Conservation (phyloP, 2,797 vertebrate species). For the Neomorphus geoffroyi region DNA sequence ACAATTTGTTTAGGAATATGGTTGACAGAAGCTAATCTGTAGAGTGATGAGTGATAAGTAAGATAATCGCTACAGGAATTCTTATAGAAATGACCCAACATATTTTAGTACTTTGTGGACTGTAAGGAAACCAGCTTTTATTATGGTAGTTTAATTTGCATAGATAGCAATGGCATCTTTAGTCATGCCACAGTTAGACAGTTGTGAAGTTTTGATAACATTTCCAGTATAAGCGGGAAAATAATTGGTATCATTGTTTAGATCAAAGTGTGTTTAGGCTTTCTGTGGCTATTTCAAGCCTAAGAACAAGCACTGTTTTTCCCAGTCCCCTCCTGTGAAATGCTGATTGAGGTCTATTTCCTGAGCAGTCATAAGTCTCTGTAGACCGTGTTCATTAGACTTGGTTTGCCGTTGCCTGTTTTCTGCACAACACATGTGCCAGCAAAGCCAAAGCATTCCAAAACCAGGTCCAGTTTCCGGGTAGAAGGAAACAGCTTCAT, state of each 20-base stretch:
- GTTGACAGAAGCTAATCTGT: background rate
- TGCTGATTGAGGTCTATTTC: background rate
- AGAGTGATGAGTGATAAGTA: background rate
- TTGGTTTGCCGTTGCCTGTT: background rate
- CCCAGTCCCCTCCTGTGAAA: background rate
- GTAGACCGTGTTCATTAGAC: background rate
- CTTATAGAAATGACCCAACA: background rate
- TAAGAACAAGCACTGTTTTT: background rate
- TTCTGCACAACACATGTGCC: accelerated
- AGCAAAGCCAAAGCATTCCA: background rate
- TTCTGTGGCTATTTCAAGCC: background rate
- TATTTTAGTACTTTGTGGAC: background rate
- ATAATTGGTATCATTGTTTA: background rate
- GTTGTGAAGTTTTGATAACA: background rate
- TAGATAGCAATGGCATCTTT: background rate
- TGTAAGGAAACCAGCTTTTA: background rate
- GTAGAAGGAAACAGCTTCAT: background rate
- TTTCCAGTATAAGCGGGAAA: background rate
- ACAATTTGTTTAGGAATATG: background rate
- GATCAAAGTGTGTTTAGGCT: background rate
- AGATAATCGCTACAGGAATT: background rate
- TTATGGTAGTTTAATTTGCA: background rate
- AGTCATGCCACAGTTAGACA: background rate
- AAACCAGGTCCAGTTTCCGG: background rate
- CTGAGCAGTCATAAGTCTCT: background rate